Evolutionary conservation across 2,797 vertebrate species (phyloP), one percentile per base, ranked within the genome.

Genomic region (Protosalanx chinensis): DNA sequence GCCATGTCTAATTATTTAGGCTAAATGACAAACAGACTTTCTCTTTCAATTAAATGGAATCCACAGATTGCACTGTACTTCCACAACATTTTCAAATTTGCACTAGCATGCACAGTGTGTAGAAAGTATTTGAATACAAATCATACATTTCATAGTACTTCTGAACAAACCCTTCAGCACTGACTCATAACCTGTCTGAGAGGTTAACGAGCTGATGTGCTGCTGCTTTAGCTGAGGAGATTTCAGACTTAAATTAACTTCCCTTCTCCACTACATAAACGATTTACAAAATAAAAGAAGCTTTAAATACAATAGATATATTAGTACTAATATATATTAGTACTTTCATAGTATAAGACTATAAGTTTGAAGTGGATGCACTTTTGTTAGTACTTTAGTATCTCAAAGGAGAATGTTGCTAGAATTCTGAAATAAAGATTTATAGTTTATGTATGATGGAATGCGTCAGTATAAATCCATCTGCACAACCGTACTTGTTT

Each of bases 401-500:
- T 56, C 51, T 56, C 51, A 16, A n/a, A 16, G 51, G 13, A 53
- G 51, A 18, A 13, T 27, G 27, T 62, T 62, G 29, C 60, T 62
- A 16, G 6, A 18, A 56, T 56, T 20, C 16, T 33, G 13, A 13
- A 13, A 58, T 8, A 58, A 27, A 46, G 65, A 41, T 59, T 29
- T 35, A 27, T 35, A 27, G 8, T 30, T 16, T 32, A 5, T 61
- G 27, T 16, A 13, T 1, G 13, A 13, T 29, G 63, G 29, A 72
- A 67, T 65, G 58, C 46, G 23, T 59, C 32, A 7, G 32, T 27
- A 72, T 65, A 53, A 71, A 73, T 59, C 37, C 23, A 46, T 46
- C 41, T 46, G 41, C 41, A 46, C 41, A 46, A 46, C 41, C 3
- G 1, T 46, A 46, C 12, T 46, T 46, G 12, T 46, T 64, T 72